Evolutionary conservation across 2,797 vertebrate genomes (phyloP), one percentile per base, ranked within the genome.

Genomic region (Columba guinea): DNA sequence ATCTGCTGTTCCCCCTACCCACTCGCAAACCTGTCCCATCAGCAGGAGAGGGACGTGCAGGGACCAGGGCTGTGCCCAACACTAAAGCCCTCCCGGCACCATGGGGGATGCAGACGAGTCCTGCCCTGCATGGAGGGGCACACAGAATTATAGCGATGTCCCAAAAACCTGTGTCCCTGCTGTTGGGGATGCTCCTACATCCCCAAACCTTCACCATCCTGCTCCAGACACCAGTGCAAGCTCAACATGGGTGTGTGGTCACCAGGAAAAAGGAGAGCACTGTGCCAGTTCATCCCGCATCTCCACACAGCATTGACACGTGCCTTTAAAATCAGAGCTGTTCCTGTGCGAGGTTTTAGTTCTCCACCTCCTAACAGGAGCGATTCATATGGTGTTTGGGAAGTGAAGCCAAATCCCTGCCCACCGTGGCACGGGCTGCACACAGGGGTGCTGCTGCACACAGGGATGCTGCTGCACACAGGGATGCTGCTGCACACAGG

Each of bases 231-330:
- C 2, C 1, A 0, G 18, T 5, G n/a, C 5, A 11, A 55, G 21
- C 59, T 6, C 1, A 8, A 23, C 41, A 4, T 0, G 0, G 63
- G 3, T 1, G 28, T 3, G 1, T 0, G 7, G 5, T 7, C 39
- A 9, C 7, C 0, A 11, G 37, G 30, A 17, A 48, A 30, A 21
- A 11, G 3, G 4, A n/a, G 46, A 41, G 5, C 11, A 1, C n/a
- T 4, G 35, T 15, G 32, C 55, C 46, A 7, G 9, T 0, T 30
- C 27, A 26, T 5, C 22, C 78, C 12, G 0, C 27, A 21, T 1
- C 27, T 39, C 53, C 89, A 14, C n/a, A 9, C 17, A 30, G 52
- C 30, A 7, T 1, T 16, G 1, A 5, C 3, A 7, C 6, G 3
- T 5, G 2, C 41, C 67, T 37, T 52, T 7, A 23, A 35, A 73